phyloP scores from a whole-genome alignment of 2,888 invertebrate species.

The Leptinotarsa juncta region DNA sequence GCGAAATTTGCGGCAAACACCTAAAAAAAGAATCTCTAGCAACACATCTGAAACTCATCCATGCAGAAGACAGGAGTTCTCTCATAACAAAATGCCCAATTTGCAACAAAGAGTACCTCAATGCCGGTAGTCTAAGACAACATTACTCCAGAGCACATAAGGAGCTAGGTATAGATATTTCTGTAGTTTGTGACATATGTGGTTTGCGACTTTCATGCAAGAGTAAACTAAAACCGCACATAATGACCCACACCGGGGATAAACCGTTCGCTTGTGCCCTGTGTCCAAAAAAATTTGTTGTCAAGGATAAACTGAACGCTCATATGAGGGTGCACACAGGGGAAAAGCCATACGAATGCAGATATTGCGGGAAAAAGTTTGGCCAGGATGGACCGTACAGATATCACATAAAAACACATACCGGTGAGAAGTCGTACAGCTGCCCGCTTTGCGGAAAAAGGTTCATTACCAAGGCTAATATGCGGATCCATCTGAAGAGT shows the following conservation, averaged over 20 bases:
- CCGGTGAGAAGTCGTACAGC: slow-evolving; percentile 44
- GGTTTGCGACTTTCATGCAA: slow-evolving; percentile 56
- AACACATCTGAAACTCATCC: slow-evolving; percentile 52
- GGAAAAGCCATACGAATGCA: slow-evolving; percentile 48
- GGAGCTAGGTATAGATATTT: slow-evolving; percentile 38
- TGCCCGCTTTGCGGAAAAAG: slow-evolving; percentile 62
- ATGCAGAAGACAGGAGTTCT: slow-evolving; percentile 46
- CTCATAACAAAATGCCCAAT: slow-evolving; percentile 48
- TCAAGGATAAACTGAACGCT: slow-evolving; percentile 40
- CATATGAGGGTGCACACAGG: slow-evolving; percentile 53
- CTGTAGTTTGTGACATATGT: slow-evolving; percentile 62
- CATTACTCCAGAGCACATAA: slow-evolving; percentile 39
- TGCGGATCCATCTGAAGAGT: slow-evolving; percentile 39
- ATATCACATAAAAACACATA: slow-evolving; percentile 50
- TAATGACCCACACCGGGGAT: slow-evolving; percentile 51
- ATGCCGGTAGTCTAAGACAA: slow-evolving; percentile 30
- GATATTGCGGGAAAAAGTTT: slow-evolving; percentile 48
- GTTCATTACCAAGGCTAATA: slow-evolving; percentile 60
- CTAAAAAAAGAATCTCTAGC: slow-evolving; percentile 50
- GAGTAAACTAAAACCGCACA: slow-evolving; percentile 48
- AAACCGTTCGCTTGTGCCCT: slow-evolving; percentile 48
- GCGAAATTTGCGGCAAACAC: slow-evolving; percentile 55
- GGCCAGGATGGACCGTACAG: slow-evolving; percentile 30
- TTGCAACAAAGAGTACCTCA: slow-evolving; percentile 49
- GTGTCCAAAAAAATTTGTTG: slow-evolving; percentile 44